These are phyloP conservation scores for Drymonia ruficornis DNA, from an alignment of 2,888 invertebrate genomes.

Conservation along the genomic window DNA sequence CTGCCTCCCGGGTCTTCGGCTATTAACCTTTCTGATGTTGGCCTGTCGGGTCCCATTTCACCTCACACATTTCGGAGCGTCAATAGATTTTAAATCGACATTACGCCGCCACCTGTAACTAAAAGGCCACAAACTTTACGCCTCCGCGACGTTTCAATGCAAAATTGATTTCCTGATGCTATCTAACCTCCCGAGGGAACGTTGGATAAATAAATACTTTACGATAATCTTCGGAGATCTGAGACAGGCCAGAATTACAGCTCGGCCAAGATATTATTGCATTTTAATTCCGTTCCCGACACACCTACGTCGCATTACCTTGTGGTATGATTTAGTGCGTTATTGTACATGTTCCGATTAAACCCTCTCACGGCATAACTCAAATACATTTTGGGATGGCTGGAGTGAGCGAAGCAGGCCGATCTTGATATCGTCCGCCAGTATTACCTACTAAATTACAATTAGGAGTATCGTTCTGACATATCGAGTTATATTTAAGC, in stretches of 20 bases:
- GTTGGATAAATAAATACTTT: constrained; percentile 83
- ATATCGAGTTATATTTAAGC: constrained; percentile 50
- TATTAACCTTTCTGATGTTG: constrained; percentile 2
- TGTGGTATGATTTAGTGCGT: constrained; percentile 77
- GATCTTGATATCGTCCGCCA: constrained; percentile 62
- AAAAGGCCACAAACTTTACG: constrained; percentile 70
- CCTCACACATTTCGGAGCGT: constrained; percentile 34
- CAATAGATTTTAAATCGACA: constrained; percentile 59
- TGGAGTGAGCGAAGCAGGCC: constrained; percentile 56
- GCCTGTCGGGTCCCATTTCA: constrained; percentile 4
- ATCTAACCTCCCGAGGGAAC: constrained; percentile 79
- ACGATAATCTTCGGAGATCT: constrained; percentile 77
- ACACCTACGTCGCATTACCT: constrained; percentile 76
- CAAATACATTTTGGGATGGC: constrained; percentile 66
- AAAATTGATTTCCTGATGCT: constrained; percentile 83
- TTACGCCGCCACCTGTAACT: constrained; percentile 66
- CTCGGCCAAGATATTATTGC: constrained; percentile 77
- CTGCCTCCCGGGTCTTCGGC: not conserved
- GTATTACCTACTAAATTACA: constrained; percentile 72
- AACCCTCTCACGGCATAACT: constrained; percentile 52
- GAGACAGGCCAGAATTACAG: constrained; percentile 79
- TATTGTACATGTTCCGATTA: constrained; percentile 63
- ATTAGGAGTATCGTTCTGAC: constrained; percentile 61
- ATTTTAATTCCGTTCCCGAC: constrained; percentile 77
- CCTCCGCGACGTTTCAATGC: constrained; percentile 77